Conservation (phyloP, 2,113 vertebrate species). For the Megalops atlanticus region DNA sequence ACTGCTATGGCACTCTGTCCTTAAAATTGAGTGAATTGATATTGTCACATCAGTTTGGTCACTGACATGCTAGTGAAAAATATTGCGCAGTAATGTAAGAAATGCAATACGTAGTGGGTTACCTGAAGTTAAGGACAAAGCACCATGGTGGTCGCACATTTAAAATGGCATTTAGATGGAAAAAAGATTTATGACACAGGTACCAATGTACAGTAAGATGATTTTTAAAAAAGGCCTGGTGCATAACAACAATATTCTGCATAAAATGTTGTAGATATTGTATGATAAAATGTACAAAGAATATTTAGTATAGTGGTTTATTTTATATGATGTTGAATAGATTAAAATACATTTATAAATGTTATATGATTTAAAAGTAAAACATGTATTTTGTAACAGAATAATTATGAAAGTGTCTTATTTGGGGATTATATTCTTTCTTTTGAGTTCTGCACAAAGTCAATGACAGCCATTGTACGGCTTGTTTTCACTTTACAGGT, state of each 20-base stretch:
- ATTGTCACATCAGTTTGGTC: too few species aligned
- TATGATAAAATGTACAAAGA: constrained; percentile 68
- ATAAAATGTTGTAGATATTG: constrained; percentile 67
- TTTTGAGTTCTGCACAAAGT: constrained; percentile 64
- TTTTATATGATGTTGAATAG: constrained; percentile 73
- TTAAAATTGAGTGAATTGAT: not conserved
- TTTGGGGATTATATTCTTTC: constrained; percentile 58
- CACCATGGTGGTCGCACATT: too few species aligned
- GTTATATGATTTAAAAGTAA: constrained; percentile 72
- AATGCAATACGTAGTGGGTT: too few species aligned
- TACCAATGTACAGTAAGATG: not conserved
- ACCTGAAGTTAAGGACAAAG: too few species aligned
- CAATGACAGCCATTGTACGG: constrained; percentile 50
- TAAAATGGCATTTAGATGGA: not conserved
- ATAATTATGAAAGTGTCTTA: constrained; percentile 75
- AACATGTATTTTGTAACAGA: constrained; percentile 75
- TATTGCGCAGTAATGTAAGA: too few species aligned
- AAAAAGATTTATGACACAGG: not conserved
- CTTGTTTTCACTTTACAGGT: constrained; percentile 63
- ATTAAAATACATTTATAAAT: constrained; percentile 61
- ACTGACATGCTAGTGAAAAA: too few species aligned
- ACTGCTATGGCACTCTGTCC: not conserved
- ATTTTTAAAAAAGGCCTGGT: constrained; percentile 25
- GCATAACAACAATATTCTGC: constrained; percentile 45
- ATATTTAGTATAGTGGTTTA: constrained; percentile 68